Percentiles rank a stretch among this genome's conserved stretches.
These are phyloP conservation scores for Gymnoscopelus braueri DNA, from an alignment of 2,797 vertebrate species.

Conservation along the genomic window DNA sequence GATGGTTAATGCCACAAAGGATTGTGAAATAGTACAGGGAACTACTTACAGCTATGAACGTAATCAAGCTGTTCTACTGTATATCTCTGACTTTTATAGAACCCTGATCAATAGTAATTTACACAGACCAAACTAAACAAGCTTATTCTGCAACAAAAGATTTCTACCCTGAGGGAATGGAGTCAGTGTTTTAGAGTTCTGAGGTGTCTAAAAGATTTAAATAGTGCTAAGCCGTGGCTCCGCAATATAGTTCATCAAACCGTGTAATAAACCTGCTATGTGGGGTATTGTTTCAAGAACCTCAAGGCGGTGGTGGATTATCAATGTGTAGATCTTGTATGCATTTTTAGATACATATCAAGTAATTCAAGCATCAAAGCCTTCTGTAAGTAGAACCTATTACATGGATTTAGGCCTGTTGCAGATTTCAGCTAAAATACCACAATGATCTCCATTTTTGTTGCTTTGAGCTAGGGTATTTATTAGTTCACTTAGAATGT, in stretches of 20 bases:
- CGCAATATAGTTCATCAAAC: conserved; percentile 15
- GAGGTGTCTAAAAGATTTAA: conserved; percentile 42
- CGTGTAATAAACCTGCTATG: conserved; percentile 27
- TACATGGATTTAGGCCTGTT: conserved; percentile 48
- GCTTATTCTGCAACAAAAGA: conserved; percentile 18
- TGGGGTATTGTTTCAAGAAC: conserved; percentile 38
- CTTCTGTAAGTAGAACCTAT: conserved; percentile 31
- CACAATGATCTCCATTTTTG: conserved; percentile 3
- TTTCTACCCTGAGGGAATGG: conserved; percentile 27
- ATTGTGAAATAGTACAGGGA: no score
- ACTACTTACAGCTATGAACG: background rate
- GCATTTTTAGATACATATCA: conserved; percentile 49
- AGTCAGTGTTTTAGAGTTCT: conserved; percentile 30
- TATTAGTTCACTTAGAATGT: conserved; percentile 23
- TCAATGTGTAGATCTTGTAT: conserved; percentile 23
- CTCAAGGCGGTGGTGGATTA: conserved; percentile 25
- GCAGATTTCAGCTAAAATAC: background rate
- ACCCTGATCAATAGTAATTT: conserved; percentile 34
- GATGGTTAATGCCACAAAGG: no score
- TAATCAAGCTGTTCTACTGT: conserved; percentile 12
- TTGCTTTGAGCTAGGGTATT: conserved; percentile 36
- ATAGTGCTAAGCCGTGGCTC: conserved; percentile 37
- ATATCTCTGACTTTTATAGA: conserved; percentile 12
- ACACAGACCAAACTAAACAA: background rate
- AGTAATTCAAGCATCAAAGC: conserved; percentile 36